Conservation (phyloP, 2,888 invertebrate genomes). For the Chydorus sphaericus region DNA sequence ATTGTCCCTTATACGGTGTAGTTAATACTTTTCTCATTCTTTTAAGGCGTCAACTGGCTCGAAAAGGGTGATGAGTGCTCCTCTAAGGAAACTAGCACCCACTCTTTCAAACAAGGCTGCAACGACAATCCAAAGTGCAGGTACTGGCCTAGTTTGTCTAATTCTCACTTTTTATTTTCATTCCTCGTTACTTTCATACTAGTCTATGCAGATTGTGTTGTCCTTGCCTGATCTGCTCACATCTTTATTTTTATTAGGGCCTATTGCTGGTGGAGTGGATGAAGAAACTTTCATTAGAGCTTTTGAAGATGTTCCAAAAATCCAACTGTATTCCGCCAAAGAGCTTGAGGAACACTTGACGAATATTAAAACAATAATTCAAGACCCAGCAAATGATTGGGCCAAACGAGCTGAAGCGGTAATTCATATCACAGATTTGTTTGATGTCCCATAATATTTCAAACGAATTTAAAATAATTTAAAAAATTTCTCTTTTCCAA, state of each 20-base stretch:
- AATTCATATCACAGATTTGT: slow-evolving; percentile 26
- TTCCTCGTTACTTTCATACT: too few species aligned
- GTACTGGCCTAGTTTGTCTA: too few species aligned
- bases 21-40: too few species aligned
- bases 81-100: too few species aligned
- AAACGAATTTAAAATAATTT: slow-evolving; percentile 7
- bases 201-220: too few species aligned
- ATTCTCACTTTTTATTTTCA: too few species aligned
- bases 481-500: not conserved
- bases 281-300: slow-evolving; percentile 71
- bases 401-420: slow-evolving; percentile 85
- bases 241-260: not conserved
- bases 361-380: slow-evolving; percentile 53
- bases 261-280: slow-evolving; percentile 55
- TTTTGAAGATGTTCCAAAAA: slow-evolving; percentile 66
- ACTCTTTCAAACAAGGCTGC: too few species aligned
- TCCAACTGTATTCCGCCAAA: slow-evolving; percentile 65
- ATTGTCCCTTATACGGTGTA: too few species aligned
- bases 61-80: too few species aligned
- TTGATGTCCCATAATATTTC: not conserved
- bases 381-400: slow-evolving; percentile 78
- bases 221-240: not conserved
- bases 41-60: too few species aligned
- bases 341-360: slow-evolving; percentile 71
- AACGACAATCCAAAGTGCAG: too few species aligned